These are phyloP conservation scores for Megaptera novaeangliae DNA, from an alignment of 2,113 vertebrate species.

Conservation along the genomic window DNA sequence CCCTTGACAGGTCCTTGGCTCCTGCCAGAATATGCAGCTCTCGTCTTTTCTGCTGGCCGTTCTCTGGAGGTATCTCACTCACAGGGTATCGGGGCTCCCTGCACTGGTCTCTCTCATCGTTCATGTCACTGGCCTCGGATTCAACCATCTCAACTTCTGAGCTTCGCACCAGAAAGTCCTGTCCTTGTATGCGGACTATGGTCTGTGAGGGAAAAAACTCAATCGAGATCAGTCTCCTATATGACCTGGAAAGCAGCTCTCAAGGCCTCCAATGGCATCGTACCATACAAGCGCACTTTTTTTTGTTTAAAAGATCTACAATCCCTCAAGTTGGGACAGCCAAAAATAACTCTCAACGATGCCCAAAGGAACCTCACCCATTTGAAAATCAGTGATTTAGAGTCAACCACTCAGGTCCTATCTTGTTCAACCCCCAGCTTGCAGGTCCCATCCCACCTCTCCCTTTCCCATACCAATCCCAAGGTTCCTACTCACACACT, in stretches of 20 bases:
- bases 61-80: background rate
- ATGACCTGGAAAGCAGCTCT: background rate
- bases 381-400: no score
- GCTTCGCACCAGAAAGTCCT: background rate
- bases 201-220: background rate
- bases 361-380: background rate
- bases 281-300: rapidly evolving
- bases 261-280: rapidly evolving
- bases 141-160: background rate
- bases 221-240: background rate
- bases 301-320: rapidly evolving
- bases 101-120: rapidly evolving
- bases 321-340: background rate
- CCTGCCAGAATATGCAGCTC: background rate
- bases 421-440: background rate
- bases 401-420: background rate
- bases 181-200: background rate
- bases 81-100: rapidly evolving
- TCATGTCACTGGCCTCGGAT: background rate
- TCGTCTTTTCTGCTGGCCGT: background rate
- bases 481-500: background rate
- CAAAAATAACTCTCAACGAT: background rate
- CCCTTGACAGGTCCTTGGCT: rapidly evolving
- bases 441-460: rapidly evolving
- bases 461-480: rapidly evolving